Evolutionary conservation across 2,113 vertebrate genomes (phyloP).

Genomic region (Pseudorhombus dupliciocellatus): DNA sequence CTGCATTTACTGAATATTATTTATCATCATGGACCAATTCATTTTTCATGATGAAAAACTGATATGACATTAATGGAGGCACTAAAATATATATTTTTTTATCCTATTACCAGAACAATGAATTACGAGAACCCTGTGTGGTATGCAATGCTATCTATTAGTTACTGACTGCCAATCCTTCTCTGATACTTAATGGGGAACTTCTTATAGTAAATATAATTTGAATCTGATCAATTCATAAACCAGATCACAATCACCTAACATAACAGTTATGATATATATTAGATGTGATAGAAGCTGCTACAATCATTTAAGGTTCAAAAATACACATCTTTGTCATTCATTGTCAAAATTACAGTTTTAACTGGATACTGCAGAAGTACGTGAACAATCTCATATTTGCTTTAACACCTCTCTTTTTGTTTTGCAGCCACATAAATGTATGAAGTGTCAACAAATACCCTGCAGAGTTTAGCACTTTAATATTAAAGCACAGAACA

Average conservation of each 20-base stretch:
- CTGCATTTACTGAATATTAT: slow-evolving; percentile 23
- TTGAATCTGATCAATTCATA: too few species aligned
- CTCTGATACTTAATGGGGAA: too few species aligned
- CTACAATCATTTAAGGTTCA: not conserved
- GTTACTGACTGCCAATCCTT: not conserved
- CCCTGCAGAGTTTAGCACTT: not conserved
- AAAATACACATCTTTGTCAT: not conserved
- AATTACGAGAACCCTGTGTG: slow-evolving; percentile 9
- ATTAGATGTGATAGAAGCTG: not conserved
- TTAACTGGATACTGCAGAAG: not conserved
- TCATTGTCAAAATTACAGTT: not conserved
- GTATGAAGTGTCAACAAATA: not conserved
- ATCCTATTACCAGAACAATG: slow-evolving; percentile 9
- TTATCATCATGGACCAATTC: not conserved
- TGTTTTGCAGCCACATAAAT: not conserved
- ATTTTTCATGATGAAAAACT: slow-evolving; percentile 30
- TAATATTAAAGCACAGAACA: not conserved
- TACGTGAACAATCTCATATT: not conserved
- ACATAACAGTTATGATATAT: not conserved
- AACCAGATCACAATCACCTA: not conserved
- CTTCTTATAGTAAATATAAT: not conserved
- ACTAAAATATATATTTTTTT: slow-evolving; percentile 10
- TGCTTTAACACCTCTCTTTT: not conserved
- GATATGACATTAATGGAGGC: not conserved
- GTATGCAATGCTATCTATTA: not conserved